These are phyloP conservation scores for Periophthalmodon schlosseri DNA, from an alignment of 2,113 vertebrate species.

Conservation along the genomic window DNA sequence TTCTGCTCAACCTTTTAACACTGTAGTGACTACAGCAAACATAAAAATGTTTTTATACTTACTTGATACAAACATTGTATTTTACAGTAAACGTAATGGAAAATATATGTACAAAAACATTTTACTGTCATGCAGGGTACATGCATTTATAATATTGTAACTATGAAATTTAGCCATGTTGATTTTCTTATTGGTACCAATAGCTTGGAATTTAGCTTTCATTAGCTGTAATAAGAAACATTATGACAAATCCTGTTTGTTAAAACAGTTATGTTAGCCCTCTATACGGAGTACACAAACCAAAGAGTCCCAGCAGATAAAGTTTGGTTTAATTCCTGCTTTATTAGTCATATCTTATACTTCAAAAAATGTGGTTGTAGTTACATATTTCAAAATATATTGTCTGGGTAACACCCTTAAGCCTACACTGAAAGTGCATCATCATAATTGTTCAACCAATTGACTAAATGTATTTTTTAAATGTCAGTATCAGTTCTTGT, in stretches of 20 bases:
- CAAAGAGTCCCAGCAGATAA: conserved; percentile 51
- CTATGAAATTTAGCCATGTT: not conserved
- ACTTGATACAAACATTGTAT: not conserved
- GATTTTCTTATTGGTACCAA: not conserved
- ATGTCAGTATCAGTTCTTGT: not conserved
- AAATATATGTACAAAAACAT: not conserved
- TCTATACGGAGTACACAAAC: conserved; percentile 38
- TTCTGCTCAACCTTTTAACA: not conserved
- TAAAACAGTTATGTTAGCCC: not conserved
- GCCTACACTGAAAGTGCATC: not conserved
- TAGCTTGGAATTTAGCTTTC: not conserved
- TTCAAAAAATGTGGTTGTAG: conserved; percentile 31
- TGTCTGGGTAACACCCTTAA: not conserved
- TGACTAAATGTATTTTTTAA: not conserved
- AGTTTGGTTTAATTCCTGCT: conserved; percentile 10
- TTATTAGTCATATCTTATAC: conserved; percentile 1
- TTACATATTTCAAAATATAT: not conserved
- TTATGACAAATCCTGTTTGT: not conserved
- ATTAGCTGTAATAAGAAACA: not conserved
- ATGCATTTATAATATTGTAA: not conserved
- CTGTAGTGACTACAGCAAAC: not conserved
- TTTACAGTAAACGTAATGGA: not conserved
- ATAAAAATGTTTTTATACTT: not conserved
- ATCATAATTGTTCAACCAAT: not conserved
- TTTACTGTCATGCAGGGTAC: not conserved